phyloP scores from a whole-genome alignment of 2,888 invertebrate species.

The Caenorhabditis sp. region DNA sequence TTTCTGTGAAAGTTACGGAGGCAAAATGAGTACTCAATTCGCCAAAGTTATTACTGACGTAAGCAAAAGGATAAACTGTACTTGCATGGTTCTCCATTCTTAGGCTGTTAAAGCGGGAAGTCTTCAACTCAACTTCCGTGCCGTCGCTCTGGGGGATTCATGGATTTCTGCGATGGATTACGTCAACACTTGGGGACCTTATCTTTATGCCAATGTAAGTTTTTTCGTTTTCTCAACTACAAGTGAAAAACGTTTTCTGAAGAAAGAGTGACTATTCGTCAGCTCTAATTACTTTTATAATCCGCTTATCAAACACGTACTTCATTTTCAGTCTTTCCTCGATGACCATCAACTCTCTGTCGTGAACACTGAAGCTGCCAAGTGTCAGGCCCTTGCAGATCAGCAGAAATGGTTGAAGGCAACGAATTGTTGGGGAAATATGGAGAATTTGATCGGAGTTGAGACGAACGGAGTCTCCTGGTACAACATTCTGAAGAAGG shows the following conservation, averaged over 20 bases:
- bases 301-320: slow-evolving; percentile 35
- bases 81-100: too few relatives aligned
- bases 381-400: slow-evolving; percentile 84
- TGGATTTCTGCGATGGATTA: slow-evolving; percentile 94
- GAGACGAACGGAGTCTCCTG: slow-evolving; percentile 88
- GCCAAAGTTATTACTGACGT: slow-evolving; percentile 86
- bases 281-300: not conserved
- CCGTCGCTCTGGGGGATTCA: slow-evolving; percentile 91
- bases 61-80: slow-evolving; percentile 63
- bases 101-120: slow-evolving; percentile 87
- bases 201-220: slow-evolving; percentile 88
- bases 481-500: slow-evolving; percentile 88
- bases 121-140: slow-evolving; percentile 86
- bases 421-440: slow-evolving; percentile 87
- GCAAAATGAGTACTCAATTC: slow-evolving; percentile 94
- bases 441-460: slow-evolving; percentile 87
- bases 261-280: slow-evolving; percentile 34
- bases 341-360: slow-evolving; percentile 74
- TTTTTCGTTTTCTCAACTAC: not conserved
- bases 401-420: slow-evolving; percentile 86
- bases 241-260: slow-evolving; percentile 7
- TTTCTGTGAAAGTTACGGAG: slow-evolving; percentile 93
- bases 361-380: slow-evolving; percentile 67
- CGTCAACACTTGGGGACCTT: slow-evolving; percentile 91
- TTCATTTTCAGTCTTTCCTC: slow-evolving; percentile 73